These are phyloP conservation scores for Anolis carolinensis DNA, from an alignment of 2,113 vertebrate species.

Conservation along the genomic window DNA sequence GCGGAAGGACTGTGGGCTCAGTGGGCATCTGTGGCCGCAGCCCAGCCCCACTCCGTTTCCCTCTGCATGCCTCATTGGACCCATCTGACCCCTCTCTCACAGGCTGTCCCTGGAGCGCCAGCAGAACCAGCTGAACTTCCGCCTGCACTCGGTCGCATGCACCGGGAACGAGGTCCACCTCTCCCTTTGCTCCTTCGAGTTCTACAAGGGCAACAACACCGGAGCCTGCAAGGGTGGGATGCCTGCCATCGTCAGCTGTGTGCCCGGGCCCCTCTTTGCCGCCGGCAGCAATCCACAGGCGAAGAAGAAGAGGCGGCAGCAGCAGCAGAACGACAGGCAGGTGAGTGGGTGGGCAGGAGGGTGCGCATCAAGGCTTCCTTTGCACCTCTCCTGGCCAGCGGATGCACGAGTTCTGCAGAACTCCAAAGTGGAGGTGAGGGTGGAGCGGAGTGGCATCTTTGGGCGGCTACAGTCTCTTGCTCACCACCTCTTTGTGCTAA, in stretches of 20 bases:
- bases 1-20: neutral
- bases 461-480: too few relatives aligned
- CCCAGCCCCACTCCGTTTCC: neutral
- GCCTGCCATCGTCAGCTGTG: constrained; percentile 88
- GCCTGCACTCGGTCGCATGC: constrained; percentile 88
- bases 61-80: neutral
- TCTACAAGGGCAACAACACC: constrained; percentile 81
- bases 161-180: constrained; percentile 89
- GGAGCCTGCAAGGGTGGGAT: constrained; percentile 77
- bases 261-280: constrained; percentile 82
- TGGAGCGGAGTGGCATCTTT: too few relatives aligned
- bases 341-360: constrained; percentile 68
- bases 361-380: too few relatives aligned
- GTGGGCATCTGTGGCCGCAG: neutral
- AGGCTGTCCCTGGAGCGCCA: constrained; percentile 87
- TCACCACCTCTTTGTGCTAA: neutral
- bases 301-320: constrained; percentile 81
- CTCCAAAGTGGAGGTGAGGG: neutral
- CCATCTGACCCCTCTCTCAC: constrained; percentile 15
- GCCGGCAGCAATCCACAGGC: constrained; percentile 47
- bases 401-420: too few relatives aligned
- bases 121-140: constrained; percentile 77
- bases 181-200: constrained; percentile 88
- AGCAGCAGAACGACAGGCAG: constrained; percentile 58
- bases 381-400: too few relatives aligned